phyloP scores from a whole-genome alignment of 2,113 vertebrate genomes.

The Oophaga pumilio region DNA sequence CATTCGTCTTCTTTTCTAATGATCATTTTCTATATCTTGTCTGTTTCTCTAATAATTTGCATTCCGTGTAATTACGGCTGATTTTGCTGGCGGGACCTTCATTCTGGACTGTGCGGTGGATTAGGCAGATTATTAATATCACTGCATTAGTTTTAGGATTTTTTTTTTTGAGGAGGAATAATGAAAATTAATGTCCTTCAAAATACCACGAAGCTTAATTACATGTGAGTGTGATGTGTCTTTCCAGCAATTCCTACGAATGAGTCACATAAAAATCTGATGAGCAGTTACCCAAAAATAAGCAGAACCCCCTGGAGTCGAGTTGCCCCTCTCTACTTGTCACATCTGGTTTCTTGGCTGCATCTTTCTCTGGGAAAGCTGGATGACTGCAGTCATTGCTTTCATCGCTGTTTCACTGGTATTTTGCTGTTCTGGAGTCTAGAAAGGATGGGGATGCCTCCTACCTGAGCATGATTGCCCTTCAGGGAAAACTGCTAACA shows the following conservation, averaged over 20 bases:
- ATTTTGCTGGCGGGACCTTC: background rate
- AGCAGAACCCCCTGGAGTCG: background rate
- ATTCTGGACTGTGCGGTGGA: background rate
- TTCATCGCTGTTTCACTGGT: too few relatives aligned
- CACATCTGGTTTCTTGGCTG: too few relatives aligned
- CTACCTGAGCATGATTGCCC: too few relatives aligned
- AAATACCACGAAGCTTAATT: constrained; percentile 11
- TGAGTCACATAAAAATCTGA: background rate
- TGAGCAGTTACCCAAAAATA: background rate
- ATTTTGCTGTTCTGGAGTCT: too few relatives aligned
- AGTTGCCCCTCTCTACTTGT: constrained; percentile 53
- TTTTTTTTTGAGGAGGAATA: background rate
- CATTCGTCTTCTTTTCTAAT: background rate
- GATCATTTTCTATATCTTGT: background rate
- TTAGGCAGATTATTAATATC: constrained; percentile 21
- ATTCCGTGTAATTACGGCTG: background rate
- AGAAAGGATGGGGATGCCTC: too few relatives aligned
- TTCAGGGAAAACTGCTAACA: too few relatives aligned
- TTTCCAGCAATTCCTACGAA: background rate
- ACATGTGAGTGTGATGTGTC: background rate
- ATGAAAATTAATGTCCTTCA: constrained; percentile 8
- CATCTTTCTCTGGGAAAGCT: too few relatives aligned
- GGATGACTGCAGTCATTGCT: too few relatives aligned
- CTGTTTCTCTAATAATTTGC: constrained; percentile 2
- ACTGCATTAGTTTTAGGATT: background rate